Evolutionary conservation across 2,797 vertebrate genomes (phyloP).

Genomic region (Sebastes oblongus): DNA sequence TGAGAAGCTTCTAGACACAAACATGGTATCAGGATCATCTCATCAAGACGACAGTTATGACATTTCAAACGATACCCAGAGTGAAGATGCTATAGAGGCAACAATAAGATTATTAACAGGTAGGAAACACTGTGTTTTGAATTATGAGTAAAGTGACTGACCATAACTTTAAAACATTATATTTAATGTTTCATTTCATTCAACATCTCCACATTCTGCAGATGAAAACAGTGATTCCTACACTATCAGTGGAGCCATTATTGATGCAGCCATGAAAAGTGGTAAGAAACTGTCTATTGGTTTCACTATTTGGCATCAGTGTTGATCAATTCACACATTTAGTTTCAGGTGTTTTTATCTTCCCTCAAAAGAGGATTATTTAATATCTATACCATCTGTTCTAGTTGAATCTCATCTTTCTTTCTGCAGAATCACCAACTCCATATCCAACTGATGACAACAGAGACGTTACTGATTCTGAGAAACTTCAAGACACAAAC

Average conservation of each 20-base stretch:
- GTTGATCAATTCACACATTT: background rate
- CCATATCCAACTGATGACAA: background rate
- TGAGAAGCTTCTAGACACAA: background rate
- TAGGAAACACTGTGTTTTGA: background rate
- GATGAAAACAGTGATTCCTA: background rate
- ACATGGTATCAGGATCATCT: background rate
- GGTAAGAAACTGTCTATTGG: background rate
- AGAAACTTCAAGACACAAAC: background rate
- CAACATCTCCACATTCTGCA: background rate
- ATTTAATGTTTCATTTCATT: background rate
- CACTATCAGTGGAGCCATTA: background rate
- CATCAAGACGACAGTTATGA: background rate
- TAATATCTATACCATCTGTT: background rate
- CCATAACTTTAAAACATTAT: background rate
- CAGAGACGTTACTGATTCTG: background rate
- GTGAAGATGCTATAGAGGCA: background rate
- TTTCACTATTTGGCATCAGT: background rate
- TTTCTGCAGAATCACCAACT: conserved; percentile 24
- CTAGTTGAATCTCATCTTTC: background rate
- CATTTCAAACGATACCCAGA: background rate
- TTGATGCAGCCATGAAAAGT: background rate
- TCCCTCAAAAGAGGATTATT: background rate
- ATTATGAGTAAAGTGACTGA: background rate
- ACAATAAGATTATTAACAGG: background rate
- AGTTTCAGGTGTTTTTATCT: too few species aligned